Evolutionary conservation across 2,888 invertebrate genomes (phyloP), one percentile per base, ranked within the genome.

Genomic region (Antitype chi): DNA sequence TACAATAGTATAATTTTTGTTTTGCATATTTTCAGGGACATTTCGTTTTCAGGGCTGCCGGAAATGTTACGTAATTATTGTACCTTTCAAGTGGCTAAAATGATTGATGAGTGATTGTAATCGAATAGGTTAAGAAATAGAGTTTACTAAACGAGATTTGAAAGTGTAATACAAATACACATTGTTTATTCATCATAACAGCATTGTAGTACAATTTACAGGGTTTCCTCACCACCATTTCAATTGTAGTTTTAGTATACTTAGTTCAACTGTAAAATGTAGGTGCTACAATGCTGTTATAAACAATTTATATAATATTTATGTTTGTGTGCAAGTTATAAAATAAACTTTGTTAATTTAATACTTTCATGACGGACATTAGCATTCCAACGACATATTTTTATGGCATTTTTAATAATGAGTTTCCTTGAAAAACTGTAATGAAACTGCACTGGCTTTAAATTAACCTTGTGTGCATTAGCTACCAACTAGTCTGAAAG

Each of bases 401-500:
- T 79, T 70, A 75, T 80, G 59, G n/a, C 23, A 49, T 80, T 70
- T 70, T 78, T 79, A 82, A 70, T 86, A 85, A 82, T 83, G 77
- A 78, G 83, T 89, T 90, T 87, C 89, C 89, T 89, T 89, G 87
- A 88, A 89, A 89, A 88, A 80, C 81, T 74, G 76, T 89, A 88
- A 89, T 85, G 85, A 74, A 85, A 85, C 80, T 91, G 89, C 89
- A 89, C 87, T 81, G 85, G 87, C 78, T 87, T 87, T 68, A 77
- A 87, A 88, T 90, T 89, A 89, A 90, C 91, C 90, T 91, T 91
- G 88, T 76, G 64, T 74, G 82, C 77, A 83, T 87, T 79, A 80
- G 74, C 66, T 28, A 73, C 71, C 76, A 73, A 76, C 81, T 80
- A 76, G 78, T 70, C 76, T 80, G 78, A 81, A 80, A 82, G 82